phyloP scores from a whole-genome alignment of 2,797 vertebrate species.

The Discoglossus pictus region DNA sequence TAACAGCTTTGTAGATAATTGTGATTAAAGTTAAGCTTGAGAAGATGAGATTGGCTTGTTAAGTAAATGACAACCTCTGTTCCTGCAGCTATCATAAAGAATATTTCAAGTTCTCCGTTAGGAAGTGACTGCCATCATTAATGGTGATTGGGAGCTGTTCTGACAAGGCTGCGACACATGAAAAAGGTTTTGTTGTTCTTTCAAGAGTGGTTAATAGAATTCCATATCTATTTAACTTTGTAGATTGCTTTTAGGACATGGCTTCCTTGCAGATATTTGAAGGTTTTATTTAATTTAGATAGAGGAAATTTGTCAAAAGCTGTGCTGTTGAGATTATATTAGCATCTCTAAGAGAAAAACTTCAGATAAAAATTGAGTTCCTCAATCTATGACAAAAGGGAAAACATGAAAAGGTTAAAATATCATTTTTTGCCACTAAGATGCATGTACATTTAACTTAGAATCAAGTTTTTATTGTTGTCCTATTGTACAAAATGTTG shows the following conservation, averaged over 20 bases:
- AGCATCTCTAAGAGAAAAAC: slow-evolving; percentile 19
- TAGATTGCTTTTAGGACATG: slow-evolving; percentile 37
- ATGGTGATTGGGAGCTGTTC: slow-evolving; percentile 49
- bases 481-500: too few relatives aligned
- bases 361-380: slow-evolving; percentile 34
- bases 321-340: slow-evolving; percentile 41
- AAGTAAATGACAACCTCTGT: slow-evolving; percentile 25
- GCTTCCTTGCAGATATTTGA: slow-evolving; percentile 40
- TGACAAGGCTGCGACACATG: slow-evolving; percentile 15
- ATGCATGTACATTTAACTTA: not conserved
- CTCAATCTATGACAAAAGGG: slow-evolving; percentile 2
- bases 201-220: slow-evolving; percentile 43
- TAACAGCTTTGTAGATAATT: slow-evolving; percentile 26
- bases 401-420: slow-evolving; percentile 1
- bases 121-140: slow-evolving; percentile 39
- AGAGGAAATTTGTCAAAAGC: slow-evolving; percentile 33
- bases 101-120: not conserved
- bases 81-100: slow-evolving; percentile 5
- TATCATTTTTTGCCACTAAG: not conserved
- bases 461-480: not conserved
- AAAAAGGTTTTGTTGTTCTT: slow-evolving; percentile 34
- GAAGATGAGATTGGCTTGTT: slow-evolving; percentile 21
- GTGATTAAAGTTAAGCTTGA: slow-evolving; percentile 42
- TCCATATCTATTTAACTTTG: slow-evolving; percentile 46
- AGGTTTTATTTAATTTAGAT: slow-evolving; percentile 50